Percentiles rank a stretch among this genome's conserved stretches.
These are phyloP conservation scores for Vultur gryphus DNA, from an alignment of 2,797 vertebrate genomes.

Conservation along the genomic window DNA sequence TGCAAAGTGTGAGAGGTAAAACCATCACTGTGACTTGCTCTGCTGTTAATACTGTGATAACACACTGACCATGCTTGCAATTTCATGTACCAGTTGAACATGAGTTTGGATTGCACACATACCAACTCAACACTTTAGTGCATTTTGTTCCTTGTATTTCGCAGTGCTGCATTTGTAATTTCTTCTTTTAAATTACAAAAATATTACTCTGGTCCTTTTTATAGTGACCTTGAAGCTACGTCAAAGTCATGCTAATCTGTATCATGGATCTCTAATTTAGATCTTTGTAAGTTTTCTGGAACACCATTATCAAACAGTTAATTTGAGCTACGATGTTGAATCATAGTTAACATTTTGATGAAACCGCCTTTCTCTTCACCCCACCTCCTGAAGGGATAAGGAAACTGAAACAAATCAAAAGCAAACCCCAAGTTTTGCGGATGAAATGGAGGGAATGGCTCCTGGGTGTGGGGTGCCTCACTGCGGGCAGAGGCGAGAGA, in stretches of 20 bases:
- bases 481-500: neutral
- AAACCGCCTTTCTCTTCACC: neutral
- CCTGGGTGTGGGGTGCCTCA: neutral
- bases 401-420: neutral
- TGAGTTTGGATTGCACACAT: neutral
- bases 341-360: neutral
- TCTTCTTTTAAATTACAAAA: neutral
- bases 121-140: neutral
- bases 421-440: neutral
- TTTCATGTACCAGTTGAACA: fast-evolving
- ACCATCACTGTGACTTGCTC: fast-evolving
- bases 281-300: neutral
- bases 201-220: neutral
- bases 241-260: neutral
- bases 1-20: fast-evolving
- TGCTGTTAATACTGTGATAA: fast-evolving
- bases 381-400: neutral
- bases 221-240: neutral
- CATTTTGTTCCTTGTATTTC: no score
- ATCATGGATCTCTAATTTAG: neutral
- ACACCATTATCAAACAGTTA: neutral
- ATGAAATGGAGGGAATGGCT: neutral
- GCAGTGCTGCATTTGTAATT: neutral
- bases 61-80: fast-evolving
- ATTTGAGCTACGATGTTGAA: neutral